Conservation (phyloP, 2,113 vertebrate genomes). For the Myanophis thanlyinensis region DNA sequence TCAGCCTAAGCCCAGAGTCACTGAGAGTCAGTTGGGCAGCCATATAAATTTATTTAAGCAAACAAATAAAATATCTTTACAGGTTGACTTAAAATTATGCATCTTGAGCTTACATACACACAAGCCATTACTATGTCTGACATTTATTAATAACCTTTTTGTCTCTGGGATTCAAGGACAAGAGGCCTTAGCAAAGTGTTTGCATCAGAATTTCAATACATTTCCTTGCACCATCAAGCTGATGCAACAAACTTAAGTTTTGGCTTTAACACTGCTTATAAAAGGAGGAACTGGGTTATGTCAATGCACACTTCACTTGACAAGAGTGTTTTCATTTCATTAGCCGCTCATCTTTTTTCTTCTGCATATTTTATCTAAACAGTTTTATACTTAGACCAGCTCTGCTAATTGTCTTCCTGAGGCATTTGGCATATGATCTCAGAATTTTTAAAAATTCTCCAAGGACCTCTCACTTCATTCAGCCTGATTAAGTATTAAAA, state of each 20-base stretch:
- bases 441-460: neutral
- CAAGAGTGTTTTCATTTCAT: neutral
- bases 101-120: neutral
- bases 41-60: neutral
- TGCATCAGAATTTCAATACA: neutral
- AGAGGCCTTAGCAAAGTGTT: neutral
- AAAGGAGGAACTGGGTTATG: constrained; percentile 1
- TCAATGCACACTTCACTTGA: neutral
- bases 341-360: neutral
- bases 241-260: neutral
- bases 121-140: neutral
- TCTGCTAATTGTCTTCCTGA: neutral
- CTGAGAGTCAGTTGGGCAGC: neutral
- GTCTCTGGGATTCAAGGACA: neutral
- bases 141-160: neutral
- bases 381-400: neutral
- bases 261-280: neutral
- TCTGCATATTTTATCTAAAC: neutral
- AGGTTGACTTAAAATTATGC: neutral
- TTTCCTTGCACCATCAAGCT: neutral
- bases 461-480: neutral
- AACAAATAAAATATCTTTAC: neutral
- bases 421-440: neutral
- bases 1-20: neutral
- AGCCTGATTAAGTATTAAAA: neutral